A percentile compares a stretch with the other conserved stretches of the same genome.
These are phyloP conservation scores for Plumapathes pennacea DNA, from an alignment of 92 coral and sea anemone species.

Conservation along the genomic window DNA sequence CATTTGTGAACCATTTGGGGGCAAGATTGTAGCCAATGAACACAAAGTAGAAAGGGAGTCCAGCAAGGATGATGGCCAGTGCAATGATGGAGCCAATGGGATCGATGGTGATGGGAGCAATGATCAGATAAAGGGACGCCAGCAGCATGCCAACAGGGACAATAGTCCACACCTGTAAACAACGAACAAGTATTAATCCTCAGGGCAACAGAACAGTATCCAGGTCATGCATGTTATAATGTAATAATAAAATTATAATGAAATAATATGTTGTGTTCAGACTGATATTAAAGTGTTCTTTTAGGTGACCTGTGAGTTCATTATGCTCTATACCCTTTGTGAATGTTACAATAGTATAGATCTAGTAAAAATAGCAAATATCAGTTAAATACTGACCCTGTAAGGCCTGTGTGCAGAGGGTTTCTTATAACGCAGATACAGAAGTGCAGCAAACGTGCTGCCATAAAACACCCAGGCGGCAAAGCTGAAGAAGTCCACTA, in stretches of 20 bases:
- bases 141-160: conserved; percentile 74
- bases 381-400: conserved; percentile 45
- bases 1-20: conserved; percentile 59
- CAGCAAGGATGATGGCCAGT: conserved; percentile 73
- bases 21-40: conserved; percentile 63
- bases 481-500: conserved; percentile 97
- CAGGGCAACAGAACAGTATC: neutral
- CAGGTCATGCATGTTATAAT: neutral
- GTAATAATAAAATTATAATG: neutral
- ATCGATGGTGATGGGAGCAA: conserved; percentile 87
- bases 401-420: conserved; percentile 72
- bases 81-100: conserved; percentile 84
- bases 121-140: conserved; percentile 79
- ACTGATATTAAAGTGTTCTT: neutral
- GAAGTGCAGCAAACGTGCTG: conserved; percentile 69
- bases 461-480: conserved; percentile 99
- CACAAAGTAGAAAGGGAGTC: conserved; percentile 83
- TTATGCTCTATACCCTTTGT: neutral
- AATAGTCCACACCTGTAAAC: conserved; percentile 59
- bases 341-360: neutral
- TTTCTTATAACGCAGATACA: conserved; percentile 68
- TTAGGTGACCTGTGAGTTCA: neutral
- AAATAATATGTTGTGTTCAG: too few relatives aligned
- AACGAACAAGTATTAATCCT: neutral
- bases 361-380: neutral